Percentiles rank a stretch among this genome's conserved stretches.
Conservation (phyloP, 2,797 vertebrate species). For the Gallirallus australis region DNA sequence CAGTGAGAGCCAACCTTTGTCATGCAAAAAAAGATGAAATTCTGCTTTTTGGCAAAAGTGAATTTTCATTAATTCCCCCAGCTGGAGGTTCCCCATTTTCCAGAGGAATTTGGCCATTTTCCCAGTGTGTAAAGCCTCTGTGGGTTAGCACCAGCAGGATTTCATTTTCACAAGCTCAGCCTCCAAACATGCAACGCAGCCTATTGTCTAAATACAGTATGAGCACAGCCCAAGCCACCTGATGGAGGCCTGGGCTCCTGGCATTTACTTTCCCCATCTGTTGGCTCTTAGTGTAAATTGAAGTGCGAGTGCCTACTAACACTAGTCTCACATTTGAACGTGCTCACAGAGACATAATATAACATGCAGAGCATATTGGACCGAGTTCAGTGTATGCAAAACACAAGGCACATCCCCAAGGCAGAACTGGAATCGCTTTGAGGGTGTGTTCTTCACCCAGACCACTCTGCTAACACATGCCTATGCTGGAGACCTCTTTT, state of each 20-base stretch:
- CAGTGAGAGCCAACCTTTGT: neutral
- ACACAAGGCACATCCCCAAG: conserved; percentile 6
- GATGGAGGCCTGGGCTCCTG: conserved; percentile 44
- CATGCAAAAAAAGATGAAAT: conserved; percentile 31
- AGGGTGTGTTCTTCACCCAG: neutral
- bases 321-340: conserved; percentile 20
- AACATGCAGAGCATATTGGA: conserved; percentile 36
- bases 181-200: conserved; percentile 38
- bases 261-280: conserved; percentile 66
- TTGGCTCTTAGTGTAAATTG: conserved; percentile 58
- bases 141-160: conserved; percentile 65
- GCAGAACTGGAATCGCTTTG: conserved; percentile 42
- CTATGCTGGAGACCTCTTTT: neutral
- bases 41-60: conserved; percentile 54
- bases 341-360: conserved; percentile 19
- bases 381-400: neutral
- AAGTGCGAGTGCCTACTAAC: neutral
- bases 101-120: conserved; percentile 69
- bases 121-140: conserved; percentile 58
- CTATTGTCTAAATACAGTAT: conserved; percentile 52
- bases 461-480: neutral
- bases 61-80: conserved; percentile 72
- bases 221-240: conserved; percentile 61
- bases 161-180: conserved; percentile 65
- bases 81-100: conserved; percentile 63